Base-by-base conservation (phyloP, 37 sponge, comb jelly and placozoan genomes). In the Mnemiopsis leidyi region DNA sequence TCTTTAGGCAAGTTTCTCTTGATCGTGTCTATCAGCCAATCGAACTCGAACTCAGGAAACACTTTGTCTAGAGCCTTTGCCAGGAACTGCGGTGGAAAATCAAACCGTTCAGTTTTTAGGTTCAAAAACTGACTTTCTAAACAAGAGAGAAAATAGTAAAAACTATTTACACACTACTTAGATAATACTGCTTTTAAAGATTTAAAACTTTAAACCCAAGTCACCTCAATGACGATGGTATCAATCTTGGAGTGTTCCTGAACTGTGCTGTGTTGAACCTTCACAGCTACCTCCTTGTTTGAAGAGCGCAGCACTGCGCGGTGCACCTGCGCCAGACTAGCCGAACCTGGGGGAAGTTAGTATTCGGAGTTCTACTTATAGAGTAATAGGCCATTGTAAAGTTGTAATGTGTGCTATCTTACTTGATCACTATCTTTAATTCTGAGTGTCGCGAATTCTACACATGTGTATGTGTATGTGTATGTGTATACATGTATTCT, bases 221-320 rank as follows among this genome's bases (percentile, higher is more conserved):
- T n/a, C 36, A 97, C 96, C 36, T 95, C 96, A 18, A 98, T 96
- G 0, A 95, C 93, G 37, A 93, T 92, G 83, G 96, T 93, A 67
- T 98, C 98, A 28, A 95, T 94, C 25, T 95, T 93, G 37, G 95
- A 93, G 38, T 96, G 96, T 37, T 68, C 93, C 94, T 93, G 94
- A 79, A 98, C 98, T 24, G 94, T 93, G 0, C 95, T 96, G 69
- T 96, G 96, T 77, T 98, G 98, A 30, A 98, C 95, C 92, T 98
- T 98, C 38, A 98, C 94, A 0, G 98, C 98, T 38, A 98, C 97
- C 30, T 93, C 76, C 31, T 92, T 82, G 7, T 96, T 95, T 18
- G 93, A 94, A 3, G 39, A 75, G 38, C 92, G 76, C 69, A 98
- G 95, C 34, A 93, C 82, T 0, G 94, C 96, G 13, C 79, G 82